Evolutionary conservation across 2,888 invertebrate genomes (phyloP).

Genomic region (Thalpophila matura): DNA sequence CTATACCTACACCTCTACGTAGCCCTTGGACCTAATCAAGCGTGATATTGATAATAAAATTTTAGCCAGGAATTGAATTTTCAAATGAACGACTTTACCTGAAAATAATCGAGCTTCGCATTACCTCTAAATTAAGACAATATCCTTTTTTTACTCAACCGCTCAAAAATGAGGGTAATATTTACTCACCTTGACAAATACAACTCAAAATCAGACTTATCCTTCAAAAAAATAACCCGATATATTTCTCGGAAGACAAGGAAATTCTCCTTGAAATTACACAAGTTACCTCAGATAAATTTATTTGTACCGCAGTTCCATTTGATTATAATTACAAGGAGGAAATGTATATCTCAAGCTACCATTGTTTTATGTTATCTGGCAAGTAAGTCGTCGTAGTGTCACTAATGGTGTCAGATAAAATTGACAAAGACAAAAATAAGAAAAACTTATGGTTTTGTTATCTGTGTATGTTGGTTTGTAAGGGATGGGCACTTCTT

Average conservation of each 20-base stretch:
- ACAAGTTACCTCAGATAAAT: conserved; percentile 32
- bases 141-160: background rate
- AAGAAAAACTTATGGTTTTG: background rate
- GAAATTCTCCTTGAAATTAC: conserved; percentile 28
- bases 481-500: conserved; percentile 28
- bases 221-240: conserved; percentile 6
- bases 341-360: conserved; percentile 41
- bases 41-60: conserved; percentile 26
- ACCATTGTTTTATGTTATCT: conserved; percentile 39
- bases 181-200: background rate
- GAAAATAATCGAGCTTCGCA: no score
- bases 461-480: background rate
- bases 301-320: conserved; percentile 39
- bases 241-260: conserved; percentile 34
- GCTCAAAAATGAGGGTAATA: background rate
- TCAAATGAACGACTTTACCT: background rate
- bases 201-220: background rate
- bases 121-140: background rate
- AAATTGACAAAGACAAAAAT: no score
- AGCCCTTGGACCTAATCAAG: background rate
- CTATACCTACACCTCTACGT: background rate
- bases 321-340: conserved; percentile 54
- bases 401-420: background rate
- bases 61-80: background rate
- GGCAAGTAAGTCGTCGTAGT: conserved; percentile 35